Evolutionary conservation across 2,113 vertebrate genomes (phyloP).

Genomic region (Phrynosoma blainvillii): DNA sequence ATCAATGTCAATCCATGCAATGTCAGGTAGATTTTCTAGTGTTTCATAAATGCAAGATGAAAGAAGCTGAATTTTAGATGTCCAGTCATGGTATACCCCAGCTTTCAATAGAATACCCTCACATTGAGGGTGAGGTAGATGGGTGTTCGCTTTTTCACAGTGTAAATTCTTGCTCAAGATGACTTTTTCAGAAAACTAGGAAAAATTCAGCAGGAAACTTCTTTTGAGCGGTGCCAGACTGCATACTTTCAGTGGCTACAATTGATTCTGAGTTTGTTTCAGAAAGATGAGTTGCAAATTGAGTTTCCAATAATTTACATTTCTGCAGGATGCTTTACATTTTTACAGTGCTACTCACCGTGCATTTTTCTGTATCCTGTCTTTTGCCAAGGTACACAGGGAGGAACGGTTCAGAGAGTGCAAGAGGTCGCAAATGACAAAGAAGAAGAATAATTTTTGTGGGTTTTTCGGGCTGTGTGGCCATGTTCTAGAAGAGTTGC

Average conservation of each 20-base stretch:
- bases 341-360: no score
- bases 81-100: background rate
- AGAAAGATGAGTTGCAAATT: background rate
- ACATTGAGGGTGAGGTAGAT: background rate
- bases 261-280: rapidly evolving
- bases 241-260: background rate
- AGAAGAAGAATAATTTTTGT: background rate
- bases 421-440: background rate
- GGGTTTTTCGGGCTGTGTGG: no score
- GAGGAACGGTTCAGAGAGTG: no score
- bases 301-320: background rate
- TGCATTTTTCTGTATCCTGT: no score
- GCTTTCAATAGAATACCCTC: background rate
- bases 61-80: no score
- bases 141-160: background rate
- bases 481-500: no score
- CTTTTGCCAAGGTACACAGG: background rate
- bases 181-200: slow-evolving; percentile 12
- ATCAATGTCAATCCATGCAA: no score
- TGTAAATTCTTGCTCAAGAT: slow-evolving; percentile 18
- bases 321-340: no score
- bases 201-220: slow-evolving; percentile 21
- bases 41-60: no score
- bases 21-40: no score
- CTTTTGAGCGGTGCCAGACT: slow-evolving; percentile 9